Evolutionary conservation across 35 echinoderm and acorn worm genomes (phyloP).

Genomic region (Lytechinus pictus): DNA sequence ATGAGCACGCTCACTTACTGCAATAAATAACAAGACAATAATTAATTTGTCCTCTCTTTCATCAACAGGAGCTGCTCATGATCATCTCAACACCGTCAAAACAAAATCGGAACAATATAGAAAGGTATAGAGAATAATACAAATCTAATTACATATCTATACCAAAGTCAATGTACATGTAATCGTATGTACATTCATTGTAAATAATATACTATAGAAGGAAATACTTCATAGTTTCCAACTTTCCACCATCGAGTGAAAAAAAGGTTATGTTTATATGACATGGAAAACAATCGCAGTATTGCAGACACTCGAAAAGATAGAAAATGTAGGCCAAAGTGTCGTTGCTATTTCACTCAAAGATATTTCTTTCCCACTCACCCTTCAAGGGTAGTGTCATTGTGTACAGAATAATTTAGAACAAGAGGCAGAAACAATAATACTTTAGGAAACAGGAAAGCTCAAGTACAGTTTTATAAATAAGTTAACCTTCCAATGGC

Average conservation of each 20-base stretch:
- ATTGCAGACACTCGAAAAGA: slow-evolving; percentile 39
- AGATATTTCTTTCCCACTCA: background rate
- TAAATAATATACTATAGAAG: background rate
- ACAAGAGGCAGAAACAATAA: background rate
- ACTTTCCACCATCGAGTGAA: background rate
- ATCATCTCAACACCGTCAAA: background rate
- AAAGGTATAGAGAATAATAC: background rate
- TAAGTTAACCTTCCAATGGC: background rate
- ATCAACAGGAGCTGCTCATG: background rate
- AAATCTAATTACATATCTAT: slow-evolving; percentile 37
- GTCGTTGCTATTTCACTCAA: background rate
- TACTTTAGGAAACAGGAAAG: background rate
- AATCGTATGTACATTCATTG: background rate
- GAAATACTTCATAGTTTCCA: background rate
- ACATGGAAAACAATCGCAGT: slow-evolving; percentile 23
- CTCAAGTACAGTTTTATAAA: background rate
- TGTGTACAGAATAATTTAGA: slow-evolving; percentile 27
- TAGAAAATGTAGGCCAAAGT: slow-evolving; percentile 18
- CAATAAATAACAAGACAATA: slow-evolving; percentile 31
- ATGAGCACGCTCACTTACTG: background rate
- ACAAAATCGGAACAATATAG: background rate
- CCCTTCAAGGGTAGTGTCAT: background rate
- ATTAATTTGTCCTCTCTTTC: background rate
- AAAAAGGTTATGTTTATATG: background rate
- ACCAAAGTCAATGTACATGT: background rate